Conservation (phyloP, 1,140 invertebrate genomes). For the Lepidurus arcticus region DNA sequence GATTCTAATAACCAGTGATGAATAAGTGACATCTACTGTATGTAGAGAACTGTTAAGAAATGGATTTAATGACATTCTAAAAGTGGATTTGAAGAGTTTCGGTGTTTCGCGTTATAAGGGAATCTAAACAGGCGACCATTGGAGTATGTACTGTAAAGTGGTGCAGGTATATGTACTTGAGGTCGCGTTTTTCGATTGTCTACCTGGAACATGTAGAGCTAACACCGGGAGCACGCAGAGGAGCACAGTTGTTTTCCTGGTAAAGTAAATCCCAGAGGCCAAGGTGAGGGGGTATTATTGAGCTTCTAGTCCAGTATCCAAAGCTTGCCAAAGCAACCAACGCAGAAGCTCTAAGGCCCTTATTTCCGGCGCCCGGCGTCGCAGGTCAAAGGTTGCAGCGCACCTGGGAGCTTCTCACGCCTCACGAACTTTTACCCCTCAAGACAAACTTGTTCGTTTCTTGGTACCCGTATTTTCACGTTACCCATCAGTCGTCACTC, state of each 20-base stretch:
- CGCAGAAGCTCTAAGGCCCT: neutral
- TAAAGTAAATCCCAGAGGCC: slow-evolving; percentile 21
- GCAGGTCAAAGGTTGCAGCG: slow-evolving; percentile 20
- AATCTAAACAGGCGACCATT: no score
- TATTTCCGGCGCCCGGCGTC: slow-evolving; percentile 16
- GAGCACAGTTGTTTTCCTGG: neutral
- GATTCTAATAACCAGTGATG: no score
- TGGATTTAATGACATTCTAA: no score
- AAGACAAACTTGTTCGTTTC: neutral
- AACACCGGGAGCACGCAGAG: neutral
- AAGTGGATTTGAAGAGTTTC: no score
- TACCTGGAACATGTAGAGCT: neutral
- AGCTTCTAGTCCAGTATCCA: neutral
- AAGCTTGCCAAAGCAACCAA: neutral
- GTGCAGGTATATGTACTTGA: no score
- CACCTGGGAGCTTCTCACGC: slow-evolving; percentile 20
- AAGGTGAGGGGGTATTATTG: neutral
- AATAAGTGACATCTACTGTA: no score
- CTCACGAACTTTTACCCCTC: slow-evolving; percentile 8
- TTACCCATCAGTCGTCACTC: neutral
- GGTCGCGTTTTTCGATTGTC: neutral
- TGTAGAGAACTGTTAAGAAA: no score
- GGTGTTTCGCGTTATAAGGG: no score
- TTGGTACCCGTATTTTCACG: slow-evolving; percentile 10
- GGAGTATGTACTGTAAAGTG: no score